A percentile compares a stretch with the other conserved stretches of the same genome.
Evolutionary conservation across 2,888 invertebrate genomes (phyloP).

Genomic region (Ligdia adustata): DNA sequence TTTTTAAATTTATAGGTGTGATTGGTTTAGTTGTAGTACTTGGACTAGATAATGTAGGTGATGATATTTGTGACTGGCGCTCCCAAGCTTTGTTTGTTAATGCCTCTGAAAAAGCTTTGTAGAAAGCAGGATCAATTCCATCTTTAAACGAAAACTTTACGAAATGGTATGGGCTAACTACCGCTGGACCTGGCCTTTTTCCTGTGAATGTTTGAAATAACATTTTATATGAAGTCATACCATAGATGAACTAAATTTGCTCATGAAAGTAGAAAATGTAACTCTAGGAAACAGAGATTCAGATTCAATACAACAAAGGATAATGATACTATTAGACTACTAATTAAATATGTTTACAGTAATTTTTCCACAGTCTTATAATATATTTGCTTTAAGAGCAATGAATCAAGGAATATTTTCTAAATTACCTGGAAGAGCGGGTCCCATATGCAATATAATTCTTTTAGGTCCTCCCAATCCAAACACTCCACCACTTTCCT

Average conservation of each 20-base stretch:
- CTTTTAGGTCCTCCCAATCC: constrained; percentile 92
- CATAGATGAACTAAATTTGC: too few relatives aligned
- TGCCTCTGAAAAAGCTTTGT: constrained; percentile 85
- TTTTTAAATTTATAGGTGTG: constrained; percentile 83
- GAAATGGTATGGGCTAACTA: constrained; percentile 87
- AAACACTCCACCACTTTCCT: constrained; percentile 91
- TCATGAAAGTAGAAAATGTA: too few relatives aligned
- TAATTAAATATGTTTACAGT: too few relatives aligned
- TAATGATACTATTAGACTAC: too few relatives aligned
- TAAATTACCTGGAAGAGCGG: constrained; percentile 83
- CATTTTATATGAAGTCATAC: too few relatives aligned
- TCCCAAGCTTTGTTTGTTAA: constrained; percentile 87
- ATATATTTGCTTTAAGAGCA: too few relatives aligned
- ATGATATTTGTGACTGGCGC: constrained; percentile 51
- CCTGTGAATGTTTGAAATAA: too few relatives aligned
- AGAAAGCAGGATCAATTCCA: constrained; percentile 87
- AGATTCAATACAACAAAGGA: too few relatives aligned
- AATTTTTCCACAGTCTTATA: too few relatives aligned
- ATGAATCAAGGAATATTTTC: too few relatives aligned
- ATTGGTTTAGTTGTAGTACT: constrained; percentile 49
- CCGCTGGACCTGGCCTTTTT: constrained; percentile 90
- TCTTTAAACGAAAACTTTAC: constrained; percentile 95
- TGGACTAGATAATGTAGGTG: constrained; percentile 47
- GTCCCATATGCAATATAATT: constrained; percentile 89
- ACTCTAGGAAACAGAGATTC: too few relatives aligned